A percentile compares a stretch with the other conserved stretches of the same genome.
These are phyloP conservation scores for Bostrychus sinensis DNA, from an alignment of 2,113 vertebrate genomes.

Conservation along the genomic window DNA sequence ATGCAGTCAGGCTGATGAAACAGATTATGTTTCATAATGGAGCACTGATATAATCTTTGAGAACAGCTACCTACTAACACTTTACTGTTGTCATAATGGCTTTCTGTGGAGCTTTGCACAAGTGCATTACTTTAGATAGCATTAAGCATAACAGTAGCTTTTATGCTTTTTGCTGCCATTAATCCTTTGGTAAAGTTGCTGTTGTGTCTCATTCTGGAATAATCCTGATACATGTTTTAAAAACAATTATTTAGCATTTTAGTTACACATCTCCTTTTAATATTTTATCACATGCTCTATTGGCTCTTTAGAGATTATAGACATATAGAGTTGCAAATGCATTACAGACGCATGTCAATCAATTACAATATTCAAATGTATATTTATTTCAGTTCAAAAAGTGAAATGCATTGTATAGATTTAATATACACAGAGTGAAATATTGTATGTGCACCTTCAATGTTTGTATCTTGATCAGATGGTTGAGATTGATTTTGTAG, in stretches of 20 bases:
- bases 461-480: no score
- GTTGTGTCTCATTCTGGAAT: conserved; percentile 14
- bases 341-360: no score
- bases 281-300: no score
- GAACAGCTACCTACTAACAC: not conserved
- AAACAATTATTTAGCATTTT: not conserved
- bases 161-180: conserved; percentile 27
- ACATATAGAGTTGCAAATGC: no score
- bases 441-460: no score
- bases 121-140: conserved; percentile 2
- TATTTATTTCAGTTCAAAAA: no score
- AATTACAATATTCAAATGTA: no score
- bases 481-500: no score
- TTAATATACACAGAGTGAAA: no score
- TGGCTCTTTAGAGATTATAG: no score
- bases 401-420: no score
- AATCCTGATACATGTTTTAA: conserved; percentile 18
- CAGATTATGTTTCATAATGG: conserved; percentile 7
- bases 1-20: conserved; percentile 29
- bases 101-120: conserved; percentile 13
- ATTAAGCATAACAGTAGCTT: conserved; percentile 29
- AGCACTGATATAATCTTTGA: not conserved
- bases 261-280: conserved; percentile 1
- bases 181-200: conserved; percentile 29
- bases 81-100: conserved; percentile 24